Evolutionary conservation across 30 jellyfish, hydroid and myxozoan species (phyloP).

Genomic region (Chrysaora quinquecirrha): DNA sequence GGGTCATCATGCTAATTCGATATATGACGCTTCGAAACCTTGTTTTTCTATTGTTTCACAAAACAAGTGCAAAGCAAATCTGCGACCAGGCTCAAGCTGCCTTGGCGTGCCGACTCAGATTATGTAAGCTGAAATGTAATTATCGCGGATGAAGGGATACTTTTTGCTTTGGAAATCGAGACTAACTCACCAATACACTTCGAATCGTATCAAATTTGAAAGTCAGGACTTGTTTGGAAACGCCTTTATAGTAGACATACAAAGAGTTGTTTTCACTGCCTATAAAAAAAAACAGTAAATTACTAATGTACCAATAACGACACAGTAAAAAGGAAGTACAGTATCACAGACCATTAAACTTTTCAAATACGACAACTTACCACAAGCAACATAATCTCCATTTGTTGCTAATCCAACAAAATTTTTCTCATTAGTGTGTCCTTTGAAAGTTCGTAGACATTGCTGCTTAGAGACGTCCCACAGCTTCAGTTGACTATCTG

Average conservation of each 20-base stretch:
- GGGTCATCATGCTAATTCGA: too few relatives aligned
- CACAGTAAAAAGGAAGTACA: neutral
- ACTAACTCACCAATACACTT: constrained; percentile 82
- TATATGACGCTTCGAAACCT: too few relatives aligned
- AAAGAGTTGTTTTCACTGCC: constrained; percentile 97
- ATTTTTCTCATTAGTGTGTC: constrained; percentile 93
- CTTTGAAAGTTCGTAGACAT: constrained; percentile 89
- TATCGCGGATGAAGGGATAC: too few relatives aligned
- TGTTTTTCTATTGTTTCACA: too few relatives aligned
- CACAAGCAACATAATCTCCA: constrained; percentile 98
- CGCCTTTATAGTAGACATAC: constrained; percentile 92
- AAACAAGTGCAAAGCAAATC: too few relatives aligned
- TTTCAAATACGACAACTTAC: constrained; percentile 34
- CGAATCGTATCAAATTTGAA: constrained; percentile 90
- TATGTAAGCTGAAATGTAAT: too few relatives aligned
- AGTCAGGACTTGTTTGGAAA: constrained; percentile 89
- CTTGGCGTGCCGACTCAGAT: too few relatives aligned
- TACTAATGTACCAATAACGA: neutral
- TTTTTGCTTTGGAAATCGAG: too few relatives aligned
- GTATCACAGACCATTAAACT: neutral
- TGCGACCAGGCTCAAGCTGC: too few relatives aligned
- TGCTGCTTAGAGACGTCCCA: constrained; percentile 93
- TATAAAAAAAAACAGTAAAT: constrained; percentile 6
- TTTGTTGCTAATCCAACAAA: constrained; percentile 95
- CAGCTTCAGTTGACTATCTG: constrained; percentile 94